Evolutionary conservation across 2,113 vertebrate species (phyloP), one percentile per base, ranked within the genome.

Genomic region (Saimiri boliviensis): DNA sequence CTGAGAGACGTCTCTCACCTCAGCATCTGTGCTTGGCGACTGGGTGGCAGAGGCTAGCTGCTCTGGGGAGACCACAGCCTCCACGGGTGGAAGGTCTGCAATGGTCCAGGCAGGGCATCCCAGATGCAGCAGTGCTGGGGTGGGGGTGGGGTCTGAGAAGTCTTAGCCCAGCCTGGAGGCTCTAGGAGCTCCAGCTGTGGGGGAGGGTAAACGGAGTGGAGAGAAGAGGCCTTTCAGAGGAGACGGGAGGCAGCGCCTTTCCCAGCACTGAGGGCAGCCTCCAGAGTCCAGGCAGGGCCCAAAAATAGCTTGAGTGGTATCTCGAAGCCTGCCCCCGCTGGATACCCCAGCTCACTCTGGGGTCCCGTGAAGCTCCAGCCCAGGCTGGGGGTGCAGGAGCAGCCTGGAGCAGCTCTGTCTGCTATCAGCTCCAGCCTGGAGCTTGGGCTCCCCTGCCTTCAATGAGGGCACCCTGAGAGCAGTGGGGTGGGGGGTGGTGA

Each of bases 1-100:
- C 16, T 0, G 11, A 0, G 6, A 32, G 14, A 19, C 63, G 6
- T 47, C 42, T 45, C 52, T 45, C 47, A 5, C 12, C 11, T 32
- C 3, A 3, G 45, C 25, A 0, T 11, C 47, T 52, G 63, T 49
- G 40, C 30, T 0, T 35, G 17, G 60, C 0, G 37, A 17, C 5
- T n/a, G 40, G 16, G 14, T 8, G 32, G 37, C 45, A 40, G 27
- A 45, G 0, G 77, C 49, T 11, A 17, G 17, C 1, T 7, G 47
- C 58, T 47, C 42, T 23, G 45, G 63, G 6, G 11, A 35, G n/a
- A 21, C 6, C 6, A 8, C 40, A 42, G 81, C 9, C 23, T 20
- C 79, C 20, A 13, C 1, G 79, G n/a, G 52, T 11, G 63, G 19
- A 35, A 35, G 47, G 58, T 10, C 42, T 80, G 7, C 19, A 25